These are phyloP conservation scores for Sebastes ruberrimus DNA, from an alignment of 2,797 vertebrate genomes.

Conservation along the genomic window DNA sequence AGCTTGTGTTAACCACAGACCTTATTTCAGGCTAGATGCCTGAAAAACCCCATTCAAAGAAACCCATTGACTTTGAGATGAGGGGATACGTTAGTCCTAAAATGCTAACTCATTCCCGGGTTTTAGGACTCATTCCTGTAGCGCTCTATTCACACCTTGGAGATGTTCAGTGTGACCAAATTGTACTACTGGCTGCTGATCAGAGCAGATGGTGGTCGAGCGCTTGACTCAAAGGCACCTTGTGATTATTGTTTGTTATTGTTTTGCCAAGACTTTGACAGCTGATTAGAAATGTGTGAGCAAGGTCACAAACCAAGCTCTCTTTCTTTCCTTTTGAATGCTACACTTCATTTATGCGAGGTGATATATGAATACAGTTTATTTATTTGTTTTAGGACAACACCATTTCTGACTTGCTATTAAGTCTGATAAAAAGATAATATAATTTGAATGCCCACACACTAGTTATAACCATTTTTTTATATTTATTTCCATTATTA, in stretches of 20 bases:
- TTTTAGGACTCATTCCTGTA: no score
- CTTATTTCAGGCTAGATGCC: no score
- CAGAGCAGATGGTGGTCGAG: not conserved
- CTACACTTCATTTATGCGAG: not conserved
- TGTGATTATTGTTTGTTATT: not conserved
- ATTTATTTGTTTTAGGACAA: accelerated
- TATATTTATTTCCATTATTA: not conserved
- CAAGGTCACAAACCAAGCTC: not conserved
- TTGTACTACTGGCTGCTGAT: not conserved
- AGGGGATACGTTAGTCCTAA: accelerated
- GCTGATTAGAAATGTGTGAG: not conserved
- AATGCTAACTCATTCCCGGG: no score
- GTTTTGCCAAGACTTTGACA: not conserved
- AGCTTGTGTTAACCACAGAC: no score
- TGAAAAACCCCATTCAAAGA: no score
- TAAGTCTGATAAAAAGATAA: not conserved
- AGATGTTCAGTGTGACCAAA: not conserved
- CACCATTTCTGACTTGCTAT: not conserved
- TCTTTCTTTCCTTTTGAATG: not conserved
- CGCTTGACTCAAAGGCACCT: not conserved
- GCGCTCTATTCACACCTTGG: no score
- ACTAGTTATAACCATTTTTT: not conserved
- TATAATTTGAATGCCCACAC: not conserved
- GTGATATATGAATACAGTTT: not conserved
- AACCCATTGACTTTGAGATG: no score